A percentile compares a stretch with the other conserved stretches of the same genome.
Evolutionary conservation across 2,888 invertebrate genomes (phyloP).

Genomic region (Athalia circularis): DNA sequence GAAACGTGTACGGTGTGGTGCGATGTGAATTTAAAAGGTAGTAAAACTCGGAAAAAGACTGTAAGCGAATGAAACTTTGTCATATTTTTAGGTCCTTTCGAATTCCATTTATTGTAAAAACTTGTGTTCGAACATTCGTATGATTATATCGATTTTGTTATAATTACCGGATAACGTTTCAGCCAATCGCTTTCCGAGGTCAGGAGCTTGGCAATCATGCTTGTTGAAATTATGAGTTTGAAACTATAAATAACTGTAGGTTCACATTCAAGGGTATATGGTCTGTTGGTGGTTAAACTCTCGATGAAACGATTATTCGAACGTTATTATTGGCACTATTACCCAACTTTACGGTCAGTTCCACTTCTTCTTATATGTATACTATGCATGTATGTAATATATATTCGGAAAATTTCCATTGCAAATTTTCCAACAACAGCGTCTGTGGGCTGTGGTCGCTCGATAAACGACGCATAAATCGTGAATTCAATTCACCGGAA

Average conservation of each 20-base stretch:
- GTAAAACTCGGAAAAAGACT: no score
- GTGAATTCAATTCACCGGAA: slow-evolving; percentile 4
- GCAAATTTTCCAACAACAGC: slow-evolving; percentile 18
- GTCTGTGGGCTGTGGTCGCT: background rate
- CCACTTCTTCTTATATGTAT: no score
- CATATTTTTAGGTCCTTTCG: no score
- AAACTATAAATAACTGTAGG: background rate
- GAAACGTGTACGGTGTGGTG: no score
- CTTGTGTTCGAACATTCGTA: no score
- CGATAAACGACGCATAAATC: slow-evolving; percentile 20
- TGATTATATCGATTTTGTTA: no score
- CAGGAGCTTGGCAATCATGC: background rate
- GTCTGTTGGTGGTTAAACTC: background rate
- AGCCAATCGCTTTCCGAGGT: no score
- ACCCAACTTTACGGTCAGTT: slow-evolving; percentile 23
- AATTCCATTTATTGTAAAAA: no score
- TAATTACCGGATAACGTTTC: no score
- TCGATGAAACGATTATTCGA: slow-evolving; percentile 11
- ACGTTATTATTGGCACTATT: slow-evolving; percentile 1
- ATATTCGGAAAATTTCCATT: slow-evolving; percentile 14
- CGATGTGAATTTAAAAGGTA: no score
- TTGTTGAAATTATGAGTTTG: background rate
- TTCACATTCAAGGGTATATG: background rate
- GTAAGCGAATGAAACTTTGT: no score
- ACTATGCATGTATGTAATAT: no score